Conservation (phyloP, 1,140 invertebrate species). For the Neodiprion pinetum region DNA sequence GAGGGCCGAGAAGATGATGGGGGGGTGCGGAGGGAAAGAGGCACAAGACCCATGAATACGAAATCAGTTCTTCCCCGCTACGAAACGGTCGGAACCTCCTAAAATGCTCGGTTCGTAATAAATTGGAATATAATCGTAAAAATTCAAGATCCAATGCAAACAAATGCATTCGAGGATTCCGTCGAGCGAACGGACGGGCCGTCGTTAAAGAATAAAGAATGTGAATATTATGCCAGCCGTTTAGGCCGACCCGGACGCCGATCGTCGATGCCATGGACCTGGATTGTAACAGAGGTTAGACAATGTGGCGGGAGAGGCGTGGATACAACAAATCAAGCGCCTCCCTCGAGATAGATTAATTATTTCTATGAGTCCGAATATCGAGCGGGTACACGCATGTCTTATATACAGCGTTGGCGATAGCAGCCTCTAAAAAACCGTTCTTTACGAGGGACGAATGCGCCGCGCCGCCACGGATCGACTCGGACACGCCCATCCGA, state of each 20-base stretch:
- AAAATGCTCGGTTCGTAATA: background rate
- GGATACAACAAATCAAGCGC: background rate
- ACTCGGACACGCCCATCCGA: background rate
- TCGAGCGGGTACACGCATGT: no score
- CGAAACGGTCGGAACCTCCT: no score
- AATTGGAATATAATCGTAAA: constrained; percentile 6
- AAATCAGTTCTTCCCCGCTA: background rate
- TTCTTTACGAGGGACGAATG: no score
- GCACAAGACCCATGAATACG: background rate
- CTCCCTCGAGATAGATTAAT: background rate
- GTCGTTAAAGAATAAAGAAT: no score
- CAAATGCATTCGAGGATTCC: background rate
- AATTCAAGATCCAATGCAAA: constrained; percentile 1
- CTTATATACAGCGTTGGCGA: no score
- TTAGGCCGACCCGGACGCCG: no score
- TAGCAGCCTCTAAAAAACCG: no score
- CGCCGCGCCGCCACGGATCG: background rate
- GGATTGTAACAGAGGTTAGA: background rate
- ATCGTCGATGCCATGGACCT: no score
- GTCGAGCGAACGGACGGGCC: no score
- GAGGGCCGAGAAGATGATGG: background rate
- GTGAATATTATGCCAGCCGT: no score
- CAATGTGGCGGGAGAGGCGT: background rate
- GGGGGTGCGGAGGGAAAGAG: no score
- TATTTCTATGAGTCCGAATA: no score